phyloP scores from a whole-genome alignment of 2,888 invertebrate genomes.

The Sphaeridia pumilis region DNA sequence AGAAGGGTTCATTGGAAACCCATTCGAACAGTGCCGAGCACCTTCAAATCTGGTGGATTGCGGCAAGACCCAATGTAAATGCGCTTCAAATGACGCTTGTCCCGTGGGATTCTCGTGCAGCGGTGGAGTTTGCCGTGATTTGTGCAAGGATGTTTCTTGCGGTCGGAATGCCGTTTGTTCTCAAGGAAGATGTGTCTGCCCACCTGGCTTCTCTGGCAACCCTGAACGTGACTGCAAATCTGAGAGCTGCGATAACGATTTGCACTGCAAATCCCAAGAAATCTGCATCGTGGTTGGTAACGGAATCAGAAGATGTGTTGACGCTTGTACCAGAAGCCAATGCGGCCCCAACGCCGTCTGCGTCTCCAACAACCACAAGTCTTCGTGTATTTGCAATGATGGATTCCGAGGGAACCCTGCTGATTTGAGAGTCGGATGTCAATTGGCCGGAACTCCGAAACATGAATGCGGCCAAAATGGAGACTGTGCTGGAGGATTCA shows the following conservation, averaged over 20 bases:
- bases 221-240: slow-evolving; percentile 66
- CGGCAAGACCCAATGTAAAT: slow-evolving; percentile 27
- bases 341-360: slow-evolving; percentile 85
- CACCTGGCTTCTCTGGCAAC: slow-evolving; percentile 64
- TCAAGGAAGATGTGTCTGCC: slow-evolving; percentile 65
- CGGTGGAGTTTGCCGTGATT: slow-evolving; percentile 59
- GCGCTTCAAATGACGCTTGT: slow-evolving; percentile 20
- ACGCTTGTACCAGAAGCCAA: slow-evolving; percentile 69
- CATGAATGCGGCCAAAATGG: slow-evolving; percentile 54
- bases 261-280: slow-evolving; percentile 68
- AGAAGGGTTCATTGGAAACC: slow-evolving; percentile 72
- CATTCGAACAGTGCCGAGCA: slow-evolving; percentile 58
- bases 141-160: slow-evolving; percentile 62
- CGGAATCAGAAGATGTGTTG: slow-evolving; percentile 67
- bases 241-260: slow-evolving; percentile 64
- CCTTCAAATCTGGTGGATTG: slow-evolving; percentile 30
- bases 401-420: slow-evolving; percentile 72
- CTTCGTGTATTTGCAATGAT: slow-evolving; percentile 72
- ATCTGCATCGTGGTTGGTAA: slow-evolving; percentile 77
- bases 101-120: slow-evolving; percentile 51
- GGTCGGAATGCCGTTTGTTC: slow-evolving; percentile 72
- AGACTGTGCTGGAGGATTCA: slow-evolving; percentile 59
- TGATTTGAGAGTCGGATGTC: slow-evolving; percentile 66
- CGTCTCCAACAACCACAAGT: slow-evolving; percentile 68
- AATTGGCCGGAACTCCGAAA: slow-evolving; percentile 48